phyloP scores from a whole-genome alignment of 1,140 invertebrate genomes.

The Drosophila murphyi region DNA sequence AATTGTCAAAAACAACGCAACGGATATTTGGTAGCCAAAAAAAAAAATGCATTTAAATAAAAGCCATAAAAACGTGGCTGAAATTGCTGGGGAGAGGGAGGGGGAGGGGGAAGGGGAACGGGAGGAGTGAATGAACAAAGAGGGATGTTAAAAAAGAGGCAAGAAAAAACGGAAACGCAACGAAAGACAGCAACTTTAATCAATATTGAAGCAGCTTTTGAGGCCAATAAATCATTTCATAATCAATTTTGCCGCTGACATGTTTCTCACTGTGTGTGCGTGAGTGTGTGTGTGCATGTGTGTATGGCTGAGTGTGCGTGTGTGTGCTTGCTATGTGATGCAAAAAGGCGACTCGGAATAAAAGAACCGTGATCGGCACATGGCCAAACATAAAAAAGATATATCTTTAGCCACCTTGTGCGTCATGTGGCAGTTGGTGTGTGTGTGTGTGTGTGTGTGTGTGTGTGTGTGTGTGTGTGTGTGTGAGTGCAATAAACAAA shows the following conservation, averaged over 20 bases:
- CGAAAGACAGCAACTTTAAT: conserved; percentile 68
- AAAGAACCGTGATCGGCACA: conserved; percentile 44
- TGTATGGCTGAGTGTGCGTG: conserved; percentile 11
- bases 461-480: conserved; percentile 17
- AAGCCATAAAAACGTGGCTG: conserved; percentile 36
- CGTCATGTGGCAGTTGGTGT: conserved; percentile 33
- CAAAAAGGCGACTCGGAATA: conserved; percentile 37
- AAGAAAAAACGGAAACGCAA: conserved; percentile 10
- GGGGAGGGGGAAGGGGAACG: conserved; percentile 43
- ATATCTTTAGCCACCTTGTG: conserved; percentile 57
- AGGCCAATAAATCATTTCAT: conserved; percentile 82
- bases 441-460: conserved; percentile 33
- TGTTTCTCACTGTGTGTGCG: conserved; percentile 31
- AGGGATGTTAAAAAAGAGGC: conserved; percentile 4
- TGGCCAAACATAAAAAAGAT: conserved; percentile 60
- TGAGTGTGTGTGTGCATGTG: background rate
- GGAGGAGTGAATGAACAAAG: conserved; percentile 28
- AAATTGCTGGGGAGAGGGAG: conserved; percentile 33
- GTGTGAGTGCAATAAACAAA: conserved; percentile 57
- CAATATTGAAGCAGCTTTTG: conserved; percentile 82
- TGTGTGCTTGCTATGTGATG: background rate
- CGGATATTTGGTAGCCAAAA: conserved; percentile 60
- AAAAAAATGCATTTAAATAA: conserved; percentile 76
- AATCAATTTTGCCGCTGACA: conserved; percentile 79
- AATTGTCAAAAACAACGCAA: conserved; percentile 45